Percentiles rank a stretch among this genome's conserved stretches.
Conservation (phyloP, 2,113 vertebrate genomes). For the Phrynosoma blainvillii region DNA sequence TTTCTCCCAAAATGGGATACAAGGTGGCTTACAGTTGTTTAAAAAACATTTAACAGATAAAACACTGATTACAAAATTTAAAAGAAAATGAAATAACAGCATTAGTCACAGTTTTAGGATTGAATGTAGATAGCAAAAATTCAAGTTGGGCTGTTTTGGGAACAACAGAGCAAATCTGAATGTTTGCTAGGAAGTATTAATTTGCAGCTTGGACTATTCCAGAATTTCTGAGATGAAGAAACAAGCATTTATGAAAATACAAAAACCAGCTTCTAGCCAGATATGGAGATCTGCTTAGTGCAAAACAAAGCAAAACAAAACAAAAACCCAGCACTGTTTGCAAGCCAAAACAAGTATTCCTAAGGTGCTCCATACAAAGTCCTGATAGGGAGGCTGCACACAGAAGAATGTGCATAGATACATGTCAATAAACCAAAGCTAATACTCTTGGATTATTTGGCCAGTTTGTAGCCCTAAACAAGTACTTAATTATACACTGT, state of each 20-base stretch:
- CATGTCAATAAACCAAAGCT: background rate
- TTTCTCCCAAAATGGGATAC: no score
- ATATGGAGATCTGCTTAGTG: background rate
- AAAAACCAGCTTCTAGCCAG: background rate
- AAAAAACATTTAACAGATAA: no score
- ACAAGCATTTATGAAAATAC: background rate
- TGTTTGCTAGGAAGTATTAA: no score
- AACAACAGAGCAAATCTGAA: background rate
- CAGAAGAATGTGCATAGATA: background rate
- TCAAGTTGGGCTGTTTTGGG: background rate
- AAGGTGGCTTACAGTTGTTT: no score
- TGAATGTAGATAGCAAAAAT: background rate
- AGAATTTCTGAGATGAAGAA: background rate
- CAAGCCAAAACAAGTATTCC: background rate
- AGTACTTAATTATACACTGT: constrained; percentile 12
- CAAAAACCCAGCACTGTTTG: background rate
- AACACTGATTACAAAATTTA: no score
- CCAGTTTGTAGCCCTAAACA: background rate
- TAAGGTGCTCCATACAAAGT: background rate
- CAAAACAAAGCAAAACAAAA: no score
- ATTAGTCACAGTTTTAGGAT: background rate
- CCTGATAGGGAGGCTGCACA: background rate
- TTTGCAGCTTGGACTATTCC: background rate
- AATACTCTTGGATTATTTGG: constrained; percentile 17
- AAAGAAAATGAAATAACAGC: no score